These are phyloP conservation scores for Lophochroa leadbeateri DNA, from an alignment of 2,113 vertebrate species.

Conservation along the genomic window DNA sequence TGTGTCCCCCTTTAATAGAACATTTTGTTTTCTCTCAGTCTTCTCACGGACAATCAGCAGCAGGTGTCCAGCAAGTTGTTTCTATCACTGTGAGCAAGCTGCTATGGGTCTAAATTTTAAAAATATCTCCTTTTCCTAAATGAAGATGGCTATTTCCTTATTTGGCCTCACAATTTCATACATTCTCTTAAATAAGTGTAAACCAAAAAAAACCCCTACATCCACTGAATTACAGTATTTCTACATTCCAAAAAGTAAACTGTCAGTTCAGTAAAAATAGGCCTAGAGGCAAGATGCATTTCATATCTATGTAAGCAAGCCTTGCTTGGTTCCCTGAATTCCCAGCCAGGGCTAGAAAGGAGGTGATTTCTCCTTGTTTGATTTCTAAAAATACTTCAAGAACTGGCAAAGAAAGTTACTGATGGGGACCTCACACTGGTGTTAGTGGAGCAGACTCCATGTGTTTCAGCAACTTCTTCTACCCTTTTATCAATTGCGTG, in stretches of 20 bases:
- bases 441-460: neutral
- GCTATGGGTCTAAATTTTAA: neutral
- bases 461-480: neutral
- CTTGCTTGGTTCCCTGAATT: neutral
- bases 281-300: neutral
- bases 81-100: neutral
- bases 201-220: neutral
- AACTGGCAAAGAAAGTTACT: neutral
- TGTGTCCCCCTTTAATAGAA: neutral
- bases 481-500: neutral
- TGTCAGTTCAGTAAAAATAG: neutral
- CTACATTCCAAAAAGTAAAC: neutral
- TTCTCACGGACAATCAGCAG: neutral
- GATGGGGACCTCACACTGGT: neutral
- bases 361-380: neutral
- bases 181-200: neutral
- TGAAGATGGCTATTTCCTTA: neutral
- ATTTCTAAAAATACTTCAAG: neutral
- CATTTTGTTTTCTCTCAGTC: neutral
- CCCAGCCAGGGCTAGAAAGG: neutral
- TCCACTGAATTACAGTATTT: neutral
- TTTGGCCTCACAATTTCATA: neutral
- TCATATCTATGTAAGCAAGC: neutral
- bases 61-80: neutral
- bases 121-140: neutral